Evolutionary conservation across 2,888 invertebrate genomes (phyloP), one percentile per base, ranked within the genome.

Genomic region (Crematogaster levior): DNA sequence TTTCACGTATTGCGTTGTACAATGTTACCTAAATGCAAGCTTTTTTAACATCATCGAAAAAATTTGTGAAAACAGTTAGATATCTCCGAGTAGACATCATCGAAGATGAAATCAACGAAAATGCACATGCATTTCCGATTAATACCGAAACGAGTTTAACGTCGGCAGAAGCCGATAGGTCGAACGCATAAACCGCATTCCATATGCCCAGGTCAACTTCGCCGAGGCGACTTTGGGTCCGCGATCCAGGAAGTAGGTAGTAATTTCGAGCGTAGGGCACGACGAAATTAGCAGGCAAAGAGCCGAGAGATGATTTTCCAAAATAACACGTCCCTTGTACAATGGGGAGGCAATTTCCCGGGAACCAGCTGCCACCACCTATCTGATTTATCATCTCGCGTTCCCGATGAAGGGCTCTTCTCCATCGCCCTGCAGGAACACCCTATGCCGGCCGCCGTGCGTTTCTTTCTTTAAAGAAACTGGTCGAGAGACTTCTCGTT

Each of bases 241-340:
- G 87, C 87, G 87, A 90, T 86, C 89, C 89, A 91, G 92, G 92
- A 93, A 93, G 91, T 91, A 90, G 91, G 88, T 90, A 91, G 89
- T 93, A 93, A 93, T 94, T 93, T 93, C 84, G 89, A 83, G 85
- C 86, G 85, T 82, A 86, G 82, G 91, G 85, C 88, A 86, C 85
- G 84, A 87, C 87, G 86, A 93, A 94, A 94, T 94, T 94, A 93
- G 93, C 94, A 90, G 91, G 91, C 92, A 91, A 93, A 93, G 92
- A 91, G 89, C 90, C 90, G 89, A 91, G 90, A 91, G 92, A 93
- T 93, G 93, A 93, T 93, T 94, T 94, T 94, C 93, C 93, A 92
- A 93, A 94, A 93, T 91, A 92, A 90, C 92, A 90, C 88, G 89
- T 91, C 86, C 88, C 87, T 85, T 84, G 82, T 90, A 90, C 90